Percentiles rank a stretch among this genome's conserved stretches.
phyloP scores from a whole-genome alignment of 2,113 vertebrate genomes.

The Alligator sinensis region DNA sequence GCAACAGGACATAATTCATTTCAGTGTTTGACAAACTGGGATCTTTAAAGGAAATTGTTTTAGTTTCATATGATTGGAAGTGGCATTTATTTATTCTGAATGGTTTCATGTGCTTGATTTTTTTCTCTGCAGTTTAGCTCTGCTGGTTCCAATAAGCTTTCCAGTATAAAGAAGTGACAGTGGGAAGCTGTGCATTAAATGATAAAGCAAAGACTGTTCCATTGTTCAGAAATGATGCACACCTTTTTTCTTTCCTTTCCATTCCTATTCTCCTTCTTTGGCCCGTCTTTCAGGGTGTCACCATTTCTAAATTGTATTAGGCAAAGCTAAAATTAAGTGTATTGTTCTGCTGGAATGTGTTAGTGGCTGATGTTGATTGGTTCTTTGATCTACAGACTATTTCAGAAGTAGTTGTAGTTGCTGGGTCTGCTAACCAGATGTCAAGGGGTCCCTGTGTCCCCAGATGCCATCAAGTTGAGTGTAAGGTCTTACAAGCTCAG shows the following conservation, averaged over 20 bases:
- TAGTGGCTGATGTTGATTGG: constrained; percentile 5
- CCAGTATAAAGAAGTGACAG: constrained; percentile 28
- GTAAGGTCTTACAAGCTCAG: background rate
- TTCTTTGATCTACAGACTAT: background rate
- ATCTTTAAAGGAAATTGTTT: constrained; percentile 55
- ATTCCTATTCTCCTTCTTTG: background rate
- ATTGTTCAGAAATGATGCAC: background rate
- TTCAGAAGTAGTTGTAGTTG: background rate
- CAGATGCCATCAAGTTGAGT: background rate
- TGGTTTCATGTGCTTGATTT: constrained; percentile 18
- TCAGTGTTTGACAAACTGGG: constrained; percentile 39
- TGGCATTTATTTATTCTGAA: constrained; percentile 42
- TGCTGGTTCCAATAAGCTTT: constrained; percentile 35
- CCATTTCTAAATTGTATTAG: background rate
- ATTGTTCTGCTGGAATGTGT: constrained; percentile 36
- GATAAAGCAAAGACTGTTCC: constrained; percentile 10
- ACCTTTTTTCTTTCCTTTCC: background rate
- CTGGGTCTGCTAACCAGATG: background rate
- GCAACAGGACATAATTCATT: constrained; percentile 34
- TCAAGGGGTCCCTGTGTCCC: background rate
- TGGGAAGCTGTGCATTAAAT: constrained; percentile 1
- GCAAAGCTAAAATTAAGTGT: background rate
- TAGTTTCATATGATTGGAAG: constrained; percentile 37
- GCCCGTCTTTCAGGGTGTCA: background rate
- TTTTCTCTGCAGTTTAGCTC: constrained; percentile 29